phyloP scores from a whole-genome alignment of 1,140 invertebrate genomes.

The Galleria mellonella region DNA sequence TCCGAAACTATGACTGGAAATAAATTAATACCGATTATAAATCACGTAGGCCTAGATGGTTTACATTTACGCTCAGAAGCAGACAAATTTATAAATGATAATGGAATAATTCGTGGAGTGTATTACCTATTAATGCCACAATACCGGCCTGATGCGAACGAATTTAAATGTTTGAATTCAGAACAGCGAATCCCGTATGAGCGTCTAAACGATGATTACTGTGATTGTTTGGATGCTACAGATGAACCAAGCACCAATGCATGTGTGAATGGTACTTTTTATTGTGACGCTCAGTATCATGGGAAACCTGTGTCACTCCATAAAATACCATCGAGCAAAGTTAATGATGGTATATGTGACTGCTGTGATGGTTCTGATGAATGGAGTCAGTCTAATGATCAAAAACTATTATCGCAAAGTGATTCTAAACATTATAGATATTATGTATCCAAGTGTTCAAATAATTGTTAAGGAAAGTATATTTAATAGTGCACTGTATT shows the following conservation, averaged over 20 bases:
- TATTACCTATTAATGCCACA: slow-evolving; percentile 34
- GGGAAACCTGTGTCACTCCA: slow-evolving; percentile 49
- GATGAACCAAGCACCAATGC: slow-evolving; percentile 95
- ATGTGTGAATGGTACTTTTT: slow-evolving; percentile 87
- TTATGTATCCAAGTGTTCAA: slow-evolving; percentile 42
- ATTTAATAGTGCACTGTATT: background rate
- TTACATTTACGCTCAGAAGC: slow-evolving; percentile 37
- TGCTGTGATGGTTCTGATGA: slow-evolving; percentile 92
- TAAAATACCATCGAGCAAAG: slow-evolving; percentile 76
- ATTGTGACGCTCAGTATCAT: slow-evolving; percentile 78
- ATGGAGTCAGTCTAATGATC: slow-evolving; percentile 55
- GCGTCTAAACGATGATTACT: slow-evolving; percentile 94
- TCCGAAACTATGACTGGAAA: slow-evolving; percentile 27
- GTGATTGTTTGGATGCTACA: slow-evolving; percentile 91
- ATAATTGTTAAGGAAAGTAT: slow-evolving; percentile 30
- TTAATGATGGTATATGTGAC: slow-evolving; percentile 97
- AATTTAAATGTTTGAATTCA: slow-evolving; percentile 50
- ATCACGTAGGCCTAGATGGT: slow-evolving; percentile 27
- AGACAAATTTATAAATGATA: slow-evolving; percentile 52
- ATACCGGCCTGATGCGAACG: slow-evolving; percentile 44
- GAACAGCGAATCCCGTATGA: slow-evolving; percentile 58
- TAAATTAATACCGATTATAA: slow-evolving; percentile 30
- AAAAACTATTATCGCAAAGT: slow-evolving; percentile 43
- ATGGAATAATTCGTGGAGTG: slow-evolving; percentile 52
- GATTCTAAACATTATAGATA: slow-evolving; percentile 31